Evolutionary conservation across 64 coral and sea anemone genomes (phyloP).

Genomic region (Montipora capricornis): DNA sequence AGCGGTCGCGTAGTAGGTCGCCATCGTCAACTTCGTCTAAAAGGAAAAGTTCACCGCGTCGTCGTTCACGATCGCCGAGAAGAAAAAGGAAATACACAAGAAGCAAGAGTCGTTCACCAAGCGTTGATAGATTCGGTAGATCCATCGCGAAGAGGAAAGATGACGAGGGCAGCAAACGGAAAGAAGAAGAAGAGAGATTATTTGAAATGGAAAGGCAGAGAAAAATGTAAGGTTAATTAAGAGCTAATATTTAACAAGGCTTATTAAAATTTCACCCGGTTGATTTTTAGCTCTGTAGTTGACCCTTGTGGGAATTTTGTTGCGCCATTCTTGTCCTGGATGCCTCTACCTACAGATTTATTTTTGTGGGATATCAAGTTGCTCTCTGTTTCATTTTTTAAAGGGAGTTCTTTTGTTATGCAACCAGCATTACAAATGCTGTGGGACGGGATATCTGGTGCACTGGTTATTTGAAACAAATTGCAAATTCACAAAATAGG

Average conservation of each 20-base stretch:
- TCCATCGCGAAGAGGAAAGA: conserved; percentile 94
- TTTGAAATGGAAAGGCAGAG: conserved; percentile 96
- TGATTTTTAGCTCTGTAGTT: background rate
- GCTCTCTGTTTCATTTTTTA: no score
- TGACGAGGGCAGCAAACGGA: conserved; percentile 77
- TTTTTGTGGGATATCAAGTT: no score
- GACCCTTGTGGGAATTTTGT: background rate
- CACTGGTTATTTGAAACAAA: no score
- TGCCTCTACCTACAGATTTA: background rate
- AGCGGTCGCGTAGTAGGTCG: conserved; percentile 68
- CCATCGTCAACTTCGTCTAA: conserved; percentile 62
- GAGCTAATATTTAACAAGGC: background rate
- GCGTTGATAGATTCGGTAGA: conserved; percentile 97
- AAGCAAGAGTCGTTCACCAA: conserved; percentile 90
- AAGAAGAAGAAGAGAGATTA: conserved; percentile 88
- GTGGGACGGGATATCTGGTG: no score
- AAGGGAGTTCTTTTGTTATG: background rate
- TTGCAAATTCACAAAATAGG: no score
- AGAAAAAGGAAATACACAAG: conserved; percentile 79
- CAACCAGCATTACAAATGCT: no score
- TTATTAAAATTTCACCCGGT: no score
- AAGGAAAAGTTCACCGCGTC: conserved; percentile 62
- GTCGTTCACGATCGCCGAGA: conserved; percentile 77
- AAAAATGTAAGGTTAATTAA: conserved; percentile 81
- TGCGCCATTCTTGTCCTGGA: background rate